Evolutionary conservation across 2,888 invertebrate genomes (phyloP).

Genomic region (Nymphalis c-album): DNA sequence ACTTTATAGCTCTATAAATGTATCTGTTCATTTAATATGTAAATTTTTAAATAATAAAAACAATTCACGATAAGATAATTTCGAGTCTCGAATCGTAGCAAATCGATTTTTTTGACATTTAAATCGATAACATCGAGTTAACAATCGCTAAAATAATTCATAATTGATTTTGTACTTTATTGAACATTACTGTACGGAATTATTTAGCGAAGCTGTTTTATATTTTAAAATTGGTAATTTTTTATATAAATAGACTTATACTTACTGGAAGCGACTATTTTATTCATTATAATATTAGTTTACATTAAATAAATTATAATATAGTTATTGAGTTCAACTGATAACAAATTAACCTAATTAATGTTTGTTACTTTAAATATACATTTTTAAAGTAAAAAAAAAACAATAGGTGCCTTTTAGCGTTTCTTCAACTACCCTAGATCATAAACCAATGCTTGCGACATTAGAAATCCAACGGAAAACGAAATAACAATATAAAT

Average conservation of each 20-base stretch:
- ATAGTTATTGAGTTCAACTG: too few species aligned
- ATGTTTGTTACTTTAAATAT: too few species aligned
- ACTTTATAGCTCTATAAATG: neutral
- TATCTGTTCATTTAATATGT: neutral
- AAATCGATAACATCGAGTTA: conserved; percentile 48
- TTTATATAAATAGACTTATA: conserved; percentile 2
- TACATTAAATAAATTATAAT: too few species aligned
- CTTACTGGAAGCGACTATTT: conserved; percentile 10
- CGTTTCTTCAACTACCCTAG: neutral
- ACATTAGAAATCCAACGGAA: neutral
- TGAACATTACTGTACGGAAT: conserved; percentile 4
- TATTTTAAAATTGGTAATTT: conserved; percentile 16
- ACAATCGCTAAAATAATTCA: conserved; percentile 31
- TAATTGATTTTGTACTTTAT: conserved; percentile 44
- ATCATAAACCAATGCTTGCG: neutral
- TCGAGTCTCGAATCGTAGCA: conserved; percentile 56
- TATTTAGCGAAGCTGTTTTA: neutral
- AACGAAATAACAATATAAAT: neutral
- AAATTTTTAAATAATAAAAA: conserved; percentile 20
- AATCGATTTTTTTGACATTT: conserved; percentile 57
- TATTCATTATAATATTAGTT: neutral
- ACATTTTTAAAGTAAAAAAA: too few species aligned
- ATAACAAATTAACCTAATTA: too few species aligned
- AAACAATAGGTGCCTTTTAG: too few species aligned
- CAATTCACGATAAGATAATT: conserved; percentile 34